Percentiles rank a stretch among this genome's conserved stretches.
phyloP scores from a whole-genome alignment of 2,888 invertebrate genomes.

The Sinelater perroti region DNA sequence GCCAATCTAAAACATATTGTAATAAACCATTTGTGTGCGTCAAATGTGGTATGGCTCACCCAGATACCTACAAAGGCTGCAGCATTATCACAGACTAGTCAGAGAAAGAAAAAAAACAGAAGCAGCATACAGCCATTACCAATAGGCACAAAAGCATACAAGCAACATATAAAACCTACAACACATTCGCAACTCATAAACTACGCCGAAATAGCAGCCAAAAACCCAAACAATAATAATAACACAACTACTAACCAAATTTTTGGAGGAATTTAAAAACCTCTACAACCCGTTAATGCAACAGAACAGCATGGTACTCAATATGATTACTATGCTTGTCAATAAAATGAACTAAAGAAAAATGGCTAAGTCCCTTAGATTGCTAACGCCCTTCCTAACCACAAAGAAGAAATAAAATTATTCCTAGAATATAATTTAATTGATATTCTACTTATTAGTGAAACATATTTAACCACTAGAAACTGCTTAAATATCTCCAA shows the following conservation, averaged over 20 bases:
- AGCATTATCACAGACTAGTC: background rate
- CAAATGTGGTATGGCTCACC: too few relatives aligned
- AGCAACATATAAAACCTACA: slow-evolving; percentile 1
- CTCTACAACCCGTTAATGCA: background rate
- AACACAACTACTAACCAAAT: background rate
- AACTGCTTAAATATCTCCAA: too few relatives aligned
- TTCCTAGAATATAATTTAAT: background rate
- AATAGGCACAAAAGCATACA: slow-evolving; percentile 1
- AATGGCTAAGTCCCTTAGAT: too few relatives aligned
- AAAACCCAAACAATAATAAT: background rate
- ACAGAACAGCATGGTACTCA: slow-evolving; percentile 2
- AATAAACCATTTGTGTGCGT: too few relatives aligned
- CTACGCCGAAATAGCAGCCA: slow-evolving; percentile 1
- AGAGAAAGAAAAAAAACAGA: slow-evolving; percentile 2
- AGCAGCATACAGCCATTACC: background rate
- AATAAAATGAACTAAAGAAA: slow-evolving; percentile 2
- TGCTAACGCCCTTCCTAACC: background rate
- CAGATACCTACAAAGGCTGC: too few relatives aligned
- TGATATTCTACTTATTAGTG: too few relatives aligned
- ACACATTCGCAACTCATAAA: background rate
- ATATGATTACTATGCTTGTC: slow-evolving; percentile 3
- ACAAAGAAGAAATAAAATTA: slow-evolving; percentile 1
- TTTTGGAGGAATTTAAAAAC: slow-evolving; percentile 2
- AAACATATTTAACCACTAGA: too few relatives aligned
- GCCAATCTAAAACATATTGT: too few relatives aligned